Evolutionary conservation across 2,797 vertebrate species (phyloP), one percentile per base, ranked within the genome.

Genomic region (Triplophysa bombifrons): DNA sequence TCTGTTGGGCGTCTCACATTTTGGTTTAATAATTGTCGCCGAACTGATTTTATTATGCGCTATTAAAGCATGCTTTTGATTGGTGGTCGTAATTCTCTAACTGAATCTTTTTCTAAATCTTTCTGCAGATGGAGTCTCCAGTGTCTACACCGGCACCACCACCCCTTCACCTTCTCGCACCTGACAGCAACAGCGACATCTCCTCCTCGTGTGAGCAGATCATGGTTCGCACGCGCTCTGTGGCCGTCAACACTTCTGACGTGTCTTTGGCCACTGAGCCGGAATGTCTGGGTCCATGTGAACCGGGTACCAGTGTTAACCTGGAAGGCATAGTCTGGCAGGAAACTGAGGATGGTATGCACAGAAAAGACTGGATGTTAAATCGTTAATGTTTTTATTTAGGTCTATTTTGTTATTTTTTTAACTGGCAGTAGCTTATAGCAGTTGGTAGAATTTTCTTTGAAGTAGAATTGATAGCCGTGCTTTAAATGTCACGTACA

Each of bases 321-420:
- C 95, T 99, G 11, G 97, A 99, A 88, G 98, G 98, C 89, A 99
- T 99, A 0, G 97, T 99, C 80, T 99, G 98, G 98, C 98, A 99
- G 86, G 98, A 99, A 91, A 99, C 97, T 0, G 97, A 99, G 87
- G 97, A 99, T 0, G 98, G 98, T 99, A 91, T 96, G 98, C 82
- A 16, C 8, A 12, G 17, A 66, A 51, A 51, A 34, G 5, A 38
- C 48, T 51, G 19, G 5, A 30, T 38, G 34, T 16, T 8, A 17
- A 30, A 3, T 19, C 14, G 16, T 64, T 1, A 0, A 11, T 41
- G 63, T 5, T 65, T 63, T 34, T 38, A 53, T 30, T 34, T 41
- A 53, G 13, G 19, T 34, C 27, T 61, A 12, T 27, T 5, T 3
- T 25, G 25, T 14, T 1, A 27, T 14, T 6, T 2, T 30, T 14